Evolutionary conservation across 2,888 invertebrate genomes (phyloP).

Genomic region (Schrankia costaestrigalis): DNA sequence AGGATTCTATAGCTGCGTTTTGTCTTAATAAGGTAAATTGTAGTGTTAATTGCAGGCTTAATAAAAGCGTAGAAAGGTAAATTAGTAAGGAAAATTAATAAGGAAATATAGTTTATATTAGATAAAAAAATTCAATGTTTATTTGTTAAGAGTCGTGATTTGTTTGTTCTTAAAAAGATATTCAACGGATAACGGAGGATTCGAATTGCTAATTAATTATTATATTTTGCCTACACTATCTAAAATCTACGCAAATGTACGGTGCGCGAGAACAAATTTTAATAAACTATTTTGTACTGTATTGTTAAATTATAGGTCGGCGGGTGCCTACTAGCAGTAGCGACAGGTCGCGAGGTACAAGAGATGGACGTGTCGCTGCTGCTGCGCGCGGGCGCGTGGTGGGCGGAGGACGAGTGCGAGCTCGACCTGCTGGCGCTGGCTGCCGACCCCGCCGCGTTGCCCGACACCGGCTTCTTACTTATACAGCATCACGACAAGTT

Average conservation of each 20-base stretch:
- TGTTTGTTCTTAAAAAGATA: too few species aligned
- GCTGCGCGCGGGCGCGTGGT: conserved; percentile 92
- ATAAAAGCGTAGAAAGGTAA: too few species aligned
- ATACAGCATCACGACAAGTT: conserved; percentile 87
- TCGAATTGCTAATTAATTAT: too few species aligned
- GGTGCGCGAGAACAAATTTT: too few species aligned
- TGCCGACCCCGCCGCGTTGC: conserved; percentile 87
- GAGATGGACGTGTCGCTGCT: conserved; percentile 98
- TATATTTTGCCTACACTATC: too few species aligned
- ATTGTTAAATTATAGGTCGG: conserved; percentile 79
- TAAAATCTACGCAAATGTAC: too few species aligned
- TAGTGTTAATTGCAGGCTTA: too few species aligned
- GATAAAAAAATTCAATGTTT: too few species aligned
- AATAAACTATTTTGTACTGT: too few species aligned
- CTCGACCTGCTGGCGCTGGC: conserved; percentile 94
- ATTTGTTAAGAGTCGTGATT: too few species aligned
- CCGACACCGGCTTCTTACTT: conserved; percentile 92
- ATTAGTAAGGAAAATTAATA: not conserved
- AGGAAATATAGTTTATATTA: too few species aligned
- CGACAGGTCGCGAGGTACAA: conserved; percentile 97
- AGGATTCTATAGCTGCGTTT: conserved; percentile 98
- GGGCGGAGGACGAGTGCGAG: conserved; percentile 98
- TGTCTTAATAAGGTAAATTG: conserved; percentile 92
- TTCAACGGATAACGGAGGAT: too few species aligned
- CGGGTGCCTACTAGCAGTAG: conserved; percentile 91